Base-by-base conservation (phyloP, 2,797 vertebrate genomes). In the Phoeniculus purpureus region DNA sequence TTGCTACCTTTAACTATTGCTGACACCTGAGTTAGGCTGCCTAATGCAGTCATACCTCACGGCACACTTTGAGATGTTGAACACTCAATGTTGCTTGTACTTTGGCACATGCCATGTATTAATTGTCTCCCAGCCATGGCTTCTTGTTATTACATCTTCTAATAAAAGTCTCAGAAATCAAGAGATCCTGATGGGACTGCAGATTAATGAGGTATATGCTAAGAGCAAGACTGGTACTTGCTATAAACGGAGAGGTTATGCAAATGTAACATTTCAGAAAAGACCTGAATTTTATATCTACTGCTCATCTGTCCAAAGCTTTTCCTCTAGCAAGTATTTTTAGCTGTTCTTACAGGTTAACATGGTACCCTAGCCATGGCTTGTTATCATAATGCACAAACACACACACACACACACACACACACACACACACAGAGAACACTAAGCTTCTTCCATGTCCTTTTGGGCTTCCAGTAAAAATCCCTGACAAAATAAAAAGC, bases 221-320 rank as follows among this genome's bases (percentile, higher is more conserved):
- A 77, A 74, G 37, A 81, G 70, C 48, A 79, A 64, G 81, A 73
- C 32, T n/a, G 29, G 20, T 58, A n/a, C 68, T 92, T 85, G 29
- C 51, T 85, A 31, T 67, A 82, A 95, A 89, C 47, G 65, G 73
- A 73, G 58, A 74, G 9, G 55, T 89, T 89, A 90, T 96, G 89
- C 76, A 93, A 89, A 87, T 87, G 85, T 89, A 91, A 68, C 87
- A 91, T 95, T 94, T 96, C 26, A 43, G 75, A 87, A 37, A 23
- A 74, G 56, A 76, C 34, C 20, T 79, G 45, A 93, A 85, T 92
- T 93, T 92, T 71, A 1, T 82, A 61, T 82, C 74, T 80, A 26
- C 58, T 92, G 16, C 71, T 62, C 85, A 5, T 64, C 64, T 87
- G 34, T 73, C 72, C 68, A 61, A 74, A 87, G 32, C 17, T 81